phyloP scores from a whole-genome alignment of 2,888 invertebrate genomes.

The Coelogynopora nodosa region DNA sequence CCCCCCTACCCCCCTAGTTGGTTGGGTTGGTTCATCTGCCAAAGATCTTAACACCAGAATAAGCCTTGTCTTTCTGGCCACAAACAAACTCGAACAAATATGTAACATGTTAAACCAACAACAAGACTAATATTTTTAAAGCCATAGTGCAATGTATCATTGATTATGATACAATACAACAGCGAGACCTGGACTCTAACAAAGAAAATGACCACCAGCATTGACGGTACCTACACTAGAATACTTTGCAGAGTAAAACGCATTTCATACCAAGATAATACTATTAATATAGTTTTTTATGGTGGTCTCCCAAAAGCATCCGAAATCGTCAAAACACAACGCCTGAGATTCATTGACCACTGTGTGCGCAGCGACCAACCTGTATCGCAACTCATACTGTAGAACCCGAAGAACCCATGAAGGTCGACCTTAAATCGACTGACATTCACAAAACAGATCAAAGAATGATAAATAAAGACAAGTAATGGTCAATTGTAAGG shows the following conservation, averaged over 20 bases:
- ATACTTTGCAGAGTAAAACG: neutral
- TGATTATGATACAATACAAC: neutral
- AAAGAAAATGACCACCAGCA: neutral
- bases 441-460: conserved; percentile 4
- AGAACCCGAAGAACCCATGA: conserved; percentile 8
- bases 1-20: neutral
- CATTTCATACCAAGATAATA: neutral
- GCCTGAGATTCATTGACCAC: neutral
- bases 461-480: no score
- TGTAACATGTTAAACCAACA: neutral
- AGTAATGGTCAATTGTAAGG: no score
- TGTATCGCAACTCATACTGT: neutral
- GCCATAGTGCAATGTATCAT: conserved; percentile 14
- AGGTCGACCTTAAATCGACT: neutral
- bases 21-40: neutral
- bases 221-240: conserved; percentile 15
- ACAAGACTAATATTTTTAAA: neutral
- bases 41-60: conserved; percentile 20
- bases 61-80: neutral
- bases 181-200: conserved; percentile 11
- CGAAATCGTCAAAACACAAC: neutral
- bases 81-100: neutral
- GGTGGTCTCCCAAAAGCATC: neutral
- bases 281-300: neutral
- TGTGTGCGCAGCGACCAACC: conserved; percentile 2